Evolutionary conservation across 2,888 invertebrate genomes (phyloP).

Genomic region (Caenorhabditis sinica): DNA sequence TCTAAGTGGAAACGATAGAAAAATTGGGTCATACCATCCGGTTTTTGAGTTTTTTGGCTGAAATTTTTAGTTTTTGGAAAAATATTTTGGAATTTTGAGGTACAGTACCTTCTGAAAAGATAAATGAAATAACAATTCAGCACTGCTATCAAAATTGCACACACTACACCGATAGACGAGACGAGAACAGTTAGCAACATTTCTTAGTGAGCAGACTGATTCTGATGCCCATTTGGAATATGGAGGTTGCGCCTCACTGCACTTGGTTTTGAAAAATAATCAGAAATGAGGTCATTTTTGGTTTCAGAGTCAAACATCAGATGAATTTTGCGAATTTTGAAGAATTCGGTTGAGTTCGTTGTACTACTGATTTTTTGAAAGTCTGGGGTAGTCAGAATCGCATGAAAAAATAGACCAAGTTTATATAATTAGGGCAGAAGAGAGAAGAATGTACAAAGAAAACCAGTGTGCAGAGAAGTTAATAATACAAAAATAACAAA

Average conservation of each 20-base stretch:
- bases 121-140: neutral
- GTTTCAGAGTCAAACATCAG: no score
- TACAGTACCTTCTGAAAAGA: neutral
- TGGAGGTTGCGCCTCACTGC: neutral
- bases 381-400: neutral
- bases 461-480: constrained; percentile 26
- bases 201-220: neutral
- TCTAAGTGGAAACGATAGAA: constrained; percentile 21
- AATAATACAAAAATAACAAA: constrained; percentile 16
- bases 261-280: neutral
- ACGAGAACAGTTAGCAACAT: neutral
- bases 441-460: constrained; percentile 44
- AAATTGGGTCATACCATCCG: constrained; percentile 15
- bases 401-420: neutral
- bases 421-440: neutral
- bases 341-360: no score
- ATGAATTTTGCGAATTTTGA: no score
- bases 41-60: constrained; percentile 5
- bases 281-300: no score
- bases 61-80: neutral
- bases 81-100: no score
- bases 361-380: no score
- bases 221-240: neutral
- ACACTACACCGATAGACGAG: neutral
- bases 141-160: neutral